A percentile compares a stretch with the other conserved stretches of the same genome.
phyloP scores from a whole-genome alignment of 2,888 invertebrate genomes.

The Therioaphis trifolii region DNA sequence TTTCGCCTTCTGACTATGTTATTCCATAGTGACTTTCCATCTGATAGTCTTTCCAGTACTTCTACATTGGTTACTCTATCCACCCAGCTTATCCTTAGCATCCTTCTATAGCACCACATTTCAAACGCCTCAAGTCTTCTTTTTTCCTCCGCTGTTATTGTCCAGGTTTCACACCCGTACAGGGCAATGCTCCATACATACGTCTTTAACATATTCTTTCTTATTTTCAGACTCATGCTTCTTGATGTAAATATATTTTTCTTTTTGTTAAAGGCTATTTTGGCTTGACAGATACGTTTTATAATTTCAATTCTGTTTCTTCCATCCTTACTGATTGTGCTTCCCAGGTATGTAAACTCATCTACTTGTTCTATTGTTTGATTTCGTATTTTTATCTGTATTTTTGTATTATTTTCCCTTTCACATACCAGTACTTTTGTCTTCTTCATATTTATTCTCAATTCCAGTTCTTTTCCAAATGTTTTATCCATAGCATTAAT shows the following conservation, averaged over 20 bases:
- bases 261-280: constrained; percentile 1
- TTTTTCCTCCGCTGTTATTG: not conserved
- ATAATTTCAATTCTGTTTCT: constrained; percentile 7
- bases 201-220: constrained; percentile 28
- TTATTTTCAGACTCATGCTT: constrained; percentile 6
- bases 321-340: not conserved
- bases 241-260: constrained; percentile 8
- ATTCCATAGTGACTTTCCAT: not conserved
- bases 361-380: constrained; percentile 21
- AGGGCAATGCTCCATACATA: constrained; percentile 31
- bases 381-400: not conserved
- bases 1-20: no score
- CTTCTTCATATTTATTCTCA: constrained; percentile 12
- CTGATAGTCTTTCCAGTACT: constrained; percentile 9
- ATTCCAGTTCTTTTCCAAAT: not conserved
- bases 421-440: constrained; percentile 21
- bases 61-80: constrained; percentile 35
- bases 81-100: constrained; percentile 34
- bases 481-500: constrained; percentile 23
- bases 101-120: constrained; percentile 36
- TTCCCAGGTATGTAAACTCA: constrained; percentile 41
- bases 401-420: not conserved
- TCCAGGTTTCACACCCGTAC: constrained; percentile 28
- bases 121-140: constrained; percentile 18
- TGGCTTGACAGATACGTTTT: not conserved